Percentiles rank a stretch among this genome's conserved stretches.
phyloP scores from a whole-genome alignment of 2,797 vertebrate genomes.

The Ataeniobius toweri region DNA sequence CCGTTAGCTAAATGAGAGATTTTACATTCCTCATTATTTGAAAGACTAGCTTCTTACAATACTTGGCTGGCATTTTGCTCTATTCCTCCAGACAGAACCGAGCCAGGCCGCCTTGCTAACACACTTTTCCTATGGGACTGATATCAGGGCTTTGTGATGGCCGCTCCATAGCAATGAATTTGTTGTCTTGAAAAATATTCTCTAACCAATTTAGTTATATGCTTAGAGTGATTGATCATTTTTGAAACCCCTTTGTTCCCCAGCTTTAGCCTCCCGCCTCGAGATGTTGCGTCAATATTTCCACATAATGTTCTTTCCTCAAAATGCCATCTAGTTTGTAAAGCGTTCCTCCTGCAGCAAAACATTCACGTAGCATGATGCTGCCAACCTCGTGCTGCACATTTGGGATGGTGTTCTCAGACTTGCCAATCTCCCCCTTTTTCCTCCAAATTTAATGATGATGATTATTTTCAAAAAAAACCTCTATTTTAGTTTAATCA shows the following conservation, averaged over 20 bases:
- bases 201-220: not conserved
- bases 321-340: not conserved
- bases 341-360: not conserved
- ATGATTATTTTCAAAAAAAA: too few species aligned
- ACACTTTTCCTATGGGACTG: not conserved
- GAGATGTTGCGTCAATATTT: not conserved
- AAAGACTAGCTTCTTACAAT: not conserved
- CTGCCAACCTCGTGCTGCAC: too few species aligned
- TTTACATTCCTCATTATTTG: not conserved
- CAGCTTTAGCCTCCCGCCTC: not conserved
- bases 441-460: too few species aligned
- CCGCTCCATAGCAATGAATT: not conserved
- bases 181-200: not conserved
- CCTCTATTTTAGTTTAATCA: too few species aligned
- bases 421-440: too few species aligned
- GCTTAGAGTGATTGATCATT: not conserved
- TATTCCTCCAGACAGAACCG: not conserved
- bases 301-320: not conserved
- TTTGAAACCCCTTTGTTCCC: not conserved
- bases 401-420: too few species aligned
- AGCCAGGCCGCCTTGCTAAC: not conserved
- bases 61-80: not conserved
- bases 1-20: not conserved
- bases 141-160: not conserved
- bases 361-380: not conserved